phyloP scores from a whole-genome alignment of 2,113 vertebrate genomes.

The Sterna hirundo region DNA sequence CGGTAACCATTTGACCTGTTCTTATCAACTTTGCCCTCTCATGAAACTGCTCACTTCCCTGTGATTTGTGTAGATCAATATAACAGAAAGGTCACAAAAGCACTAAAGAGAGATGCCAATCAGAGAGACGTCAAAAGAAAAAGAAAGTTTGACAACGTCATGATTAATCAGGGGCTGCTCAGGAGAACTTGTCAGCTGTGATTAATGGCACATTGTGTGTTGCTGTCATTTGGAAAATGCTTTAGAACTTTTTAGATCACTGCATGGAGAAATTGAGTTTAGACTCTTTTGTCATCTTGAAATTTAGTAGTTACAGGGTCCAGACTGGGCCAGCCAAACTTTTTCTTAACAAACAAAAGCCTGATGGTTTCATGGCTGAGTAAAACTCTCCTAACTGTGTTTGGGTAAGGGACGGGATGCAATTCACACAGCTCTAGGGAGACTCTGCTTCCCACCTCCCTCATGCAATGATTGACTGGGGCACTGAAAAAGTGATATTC shows the following conservation, averaged over 20 bases:
- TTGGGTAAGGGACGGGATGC: background rate
- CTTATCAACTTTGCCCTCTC: conserved; percentile 20
- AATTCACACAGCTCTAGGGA: background rate
- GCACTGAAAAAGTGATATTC: background rate
- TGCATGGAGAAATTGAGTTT: background rate
- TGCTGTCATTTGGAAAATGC: conserved; percentile 29
- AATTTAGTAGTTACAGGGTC: background rate
- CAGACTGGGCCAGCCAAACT: background rate
- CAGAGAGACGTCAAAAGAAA: conserved; percentile 38
- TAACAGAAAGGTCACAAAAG: conserved; percentile 54
- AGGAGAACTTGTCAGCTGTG: conserved; percentile 43
- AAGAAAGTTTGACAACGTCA: conserved; percentile 67
- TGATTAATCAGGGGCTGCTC: conserved; percentile 35
- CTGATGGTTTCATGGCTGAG: background rate
- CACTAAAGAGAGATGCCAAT: conserved; percentile 38
- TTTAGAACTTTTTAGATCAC: conserved; percentile 5
- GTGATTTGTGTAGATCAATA: conserved; percentile 46
- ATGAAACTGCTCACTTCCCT: background rate
- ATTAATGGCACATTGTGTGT: conserved; percentile 13
- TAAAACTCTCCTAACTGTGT: background rate
- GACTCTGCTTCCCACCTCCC: background rate
- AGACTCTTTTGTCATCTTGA: background rate
- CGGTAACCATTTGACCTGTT: background rate
- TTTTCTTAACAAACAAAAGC: background rate
- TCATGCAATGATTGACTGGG: background rate